A percentile compares a stretch with the other conserved stretches of the same genome.
phyloP scores from a whole-genome alignment of 2,113 vertebrate species.

The Poicephalus gulielmi region DNA sequence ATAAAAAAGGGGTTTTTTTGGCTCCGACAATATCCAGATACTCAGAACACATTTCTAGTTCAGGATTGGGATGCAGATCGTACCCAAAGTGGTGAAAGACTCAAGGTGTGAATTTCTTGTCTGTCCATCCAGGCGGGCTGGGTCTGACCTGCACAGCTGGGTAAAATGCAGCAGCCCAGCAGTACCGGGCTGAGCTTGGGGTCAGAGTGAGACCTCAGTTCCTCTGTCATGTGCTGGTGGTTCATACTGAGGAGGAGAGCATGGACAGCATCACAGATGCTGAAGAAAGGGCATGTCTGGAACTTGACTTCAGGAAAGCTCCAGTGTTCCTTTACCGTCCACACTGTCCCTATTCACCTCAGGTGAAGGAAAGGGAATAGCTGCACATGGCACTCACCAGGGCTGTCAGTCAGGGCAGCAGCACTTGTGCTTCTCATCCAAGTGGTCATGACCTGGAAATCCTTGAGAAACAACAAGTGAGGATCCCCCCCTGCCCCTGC shows the following conservation, averaged over 20 bases:
- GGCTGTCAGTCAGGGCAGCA: not conserved
- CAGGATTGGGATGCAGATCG: not conserved
- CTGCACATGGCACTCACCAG: not conserved
- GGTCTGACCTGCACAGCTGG: not conserved
- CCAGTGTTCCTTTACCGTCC: not conserved
- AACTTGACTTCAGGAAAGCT: not conserved
- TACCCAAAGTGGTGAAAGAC: not conserved
- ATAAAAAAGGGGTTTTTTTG: not conserved
- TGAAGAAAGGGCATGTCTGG: not conserved
- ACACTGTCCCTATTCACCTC: not conserved
- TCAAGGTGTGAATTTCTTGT: not conserved
- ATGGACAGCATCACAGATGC: not conserved
- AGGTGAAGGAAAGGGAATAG: rapidly evolving
- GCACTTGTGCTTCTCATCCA: not conserved
- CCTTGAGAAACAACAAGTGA: not conserved
- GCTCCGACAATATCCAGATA: not conserved
- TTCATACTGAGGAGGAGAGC: not conserved
- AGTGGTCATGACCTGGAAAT: not conserved
- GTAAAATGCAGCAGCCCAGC: not conserved
- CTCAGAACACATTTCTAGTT: not conserved
- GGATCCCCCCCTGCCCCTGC: not conserved
- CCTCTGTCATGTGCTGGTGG: not conserved
- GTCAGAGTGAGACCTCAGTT: rapidly evolving
- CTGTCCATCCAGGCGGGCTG: not conserved
- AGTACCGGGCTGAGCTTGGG: not conserved